These are phyloP conservation scores for Cerceris rybyensis DNA, from an alignment of 2,888 invertebrate species.

Conservation along the genomic window DNA sequence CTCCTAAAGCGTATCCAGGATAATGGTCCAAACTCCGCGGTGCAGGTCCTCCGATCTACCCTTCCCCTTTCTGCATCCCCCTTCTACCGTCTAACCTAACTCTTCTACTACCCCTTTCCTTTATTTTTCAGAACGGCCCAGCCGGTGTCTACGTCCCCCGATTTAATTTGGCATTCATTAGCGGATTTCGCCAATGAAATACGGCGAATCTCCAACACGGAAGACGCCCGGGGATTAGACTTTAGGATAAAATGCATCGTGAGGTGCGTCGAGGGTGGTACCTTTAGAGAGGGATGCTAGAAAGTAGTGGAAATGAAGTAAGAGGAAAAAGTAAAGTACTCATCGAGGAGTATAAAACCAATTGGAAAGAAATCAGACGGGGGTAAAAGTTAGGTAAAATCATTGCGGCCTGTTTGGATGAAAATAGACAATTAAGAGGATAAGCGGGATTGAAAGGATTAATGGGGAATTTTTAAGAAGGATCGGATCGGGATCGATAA, in stretches of 20 bases:
- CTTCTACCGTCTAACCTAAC: background rate
- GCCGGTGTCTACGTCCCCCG: slow-evolving; percentile 22
- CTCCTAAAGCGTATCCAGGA: slow-evolving; percentile 31
- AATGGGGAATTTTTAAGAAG: background rate
- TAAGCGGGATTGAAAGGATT: background rate
- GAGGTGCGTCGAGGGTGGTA: background rate
- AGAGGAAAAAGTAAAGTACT: background rate
- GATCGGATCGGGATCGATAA: too few species aligned
- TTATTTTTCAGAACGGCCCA: slow-evolving; percentile 22
- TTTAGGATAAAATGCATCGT: slow-evolving; percentile 29
- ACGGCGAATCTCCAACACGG: slow-evolving; percentile 25
- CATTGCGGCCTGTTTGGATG: background rate
- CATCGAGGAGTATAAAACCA: background rate
- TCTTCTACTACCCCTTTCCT: background rate
- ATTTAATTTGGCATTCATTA: slow-evolving; percentile 51
- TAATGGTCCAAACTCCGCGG: slow-evolving; percentile 41
- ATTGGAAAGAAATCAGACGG: background rate
- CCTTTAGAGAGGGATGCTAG: background rate
- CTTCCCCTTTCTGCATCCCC: background rate
- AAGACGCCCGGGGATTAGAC: slow-evolving; percentile 35
- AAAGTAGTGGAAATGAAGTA: background rate
- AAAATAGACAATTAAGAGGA: background rate
- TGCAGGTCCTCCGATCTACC: slow-evolving; percentile 22
- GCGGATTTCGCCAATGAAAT: slow-evolving; percentile 41
- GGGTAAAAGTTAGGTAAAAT: background rate